Conservation (phyloP, 2,113 vertebrate genomes). For the Choloepus hoffmanni region DNA sequence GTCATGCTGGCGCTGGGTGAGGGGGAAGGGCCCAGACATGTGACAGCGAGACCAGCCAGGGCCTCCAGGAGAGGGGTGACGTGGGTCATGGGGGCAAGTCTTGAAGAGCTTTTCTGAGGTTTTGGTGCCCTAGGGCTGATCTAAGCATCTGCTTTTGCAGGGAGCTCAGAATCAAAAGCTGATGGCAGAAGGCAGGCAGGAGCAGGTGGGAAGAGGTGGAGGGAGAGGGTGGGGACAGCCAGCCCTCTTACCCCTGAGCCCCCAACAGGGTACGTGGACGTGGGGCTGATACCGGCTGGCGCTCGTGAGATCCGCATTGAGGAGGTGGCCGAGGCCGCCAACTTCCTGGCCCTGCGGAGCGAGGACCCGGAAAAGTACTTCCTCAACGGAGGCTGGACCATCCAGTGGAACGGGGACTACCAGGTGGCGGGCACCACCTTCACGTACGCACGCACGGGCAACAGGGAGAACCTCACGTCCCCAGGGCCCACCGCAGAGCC, state of each 20-base stretch:
- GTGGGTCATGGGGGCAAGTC: not conserved
- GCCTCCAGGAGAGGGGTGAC: not conserved
- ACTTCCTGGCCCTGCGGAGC: slow-evolving; percentile 94
- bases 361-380: slow-evolving; percentile 94
- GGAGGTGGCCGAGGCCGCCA: slow-evolving; percentile 93
- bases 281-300: slow-evolving; percentile 94
- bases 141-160: not conserved
- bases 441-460: slow-evolving; percentile 92
- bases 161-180: not conserved
- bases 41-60: not conserved
- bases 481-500: slow-evolving; percentile 95
- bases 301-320: slow-evolving; percentile 93
- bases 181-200: rapidly evolving
- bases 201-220: not conserved
- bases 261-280: slow-evolving; percentile 93
- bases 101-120: not conserved
- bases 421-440: slow-evolving; percentile 95
- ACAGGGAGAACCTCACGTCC: slow-evolving; percentile 96
- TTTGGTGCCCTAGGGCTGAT: not conserved
- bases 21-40: not conserved
- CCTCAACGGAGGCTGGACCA: slow-evolving; percentile 96
- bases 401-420: slow-evolving; percentile 97
- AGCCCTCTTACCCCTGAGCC: rapidly evolving
- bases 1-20: not conserved
- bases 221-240: not conserved